Conservation (phyloP, 2,113 vertebrate genomes). For the Lophotis ruficrista region DNA sequence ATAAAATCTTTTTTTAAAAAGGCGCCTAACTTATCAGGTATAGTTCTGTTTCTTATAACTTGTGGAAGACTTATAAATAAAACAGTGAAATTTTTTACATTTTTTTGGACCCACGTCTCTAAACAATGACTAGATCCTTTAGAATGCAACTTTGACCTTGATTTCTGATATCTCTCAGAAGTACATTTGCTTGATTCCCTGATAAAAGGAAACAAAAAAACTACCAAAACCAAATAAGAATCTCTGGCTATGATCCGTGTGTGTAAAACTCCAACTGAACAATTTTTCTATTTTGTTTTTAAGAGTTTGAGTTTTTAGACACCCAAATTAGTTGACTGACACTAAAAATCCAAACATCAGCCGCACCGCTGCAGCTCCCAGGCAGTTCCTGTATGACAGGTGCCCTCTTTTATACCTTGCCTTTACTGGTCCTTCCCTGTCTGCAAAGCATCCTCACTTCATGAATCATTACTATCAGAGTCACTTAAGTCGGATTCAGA, state of each 20-base stretch:
- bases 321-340: neutral
- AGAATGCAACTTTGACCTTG: neutral
- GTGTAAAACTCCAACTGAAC: neutral
- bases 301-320: neutral
- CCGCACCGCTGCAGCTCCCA: neutral
- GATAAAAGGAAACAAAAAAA: neutral
- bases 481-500: constrained; percentile 37
- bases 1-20: neutral
- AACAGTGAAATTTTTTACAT: neutral
- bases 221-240: neutral
- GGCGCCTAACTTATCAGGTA: neutral
- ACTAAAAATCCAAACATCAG: neutral
- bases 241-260: neutral
- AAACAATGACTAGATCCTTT: neutral
- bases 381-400: neutral
- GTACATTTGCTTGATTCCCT: neutral
- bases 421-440: neutral
- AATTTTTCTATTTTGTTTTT: neutral
- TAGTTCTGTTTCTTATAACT: neutral
- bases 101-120: neutral
- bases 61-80: neutral
- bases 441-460: neutral
- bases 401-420: neutral
- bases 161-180: neutral
- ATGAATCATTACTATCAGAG: constrained; percentile 7